Base-by-base conservation (phyloP, 2,888 invertebrate genomes). In the Brachypterus glaber region DNA sequence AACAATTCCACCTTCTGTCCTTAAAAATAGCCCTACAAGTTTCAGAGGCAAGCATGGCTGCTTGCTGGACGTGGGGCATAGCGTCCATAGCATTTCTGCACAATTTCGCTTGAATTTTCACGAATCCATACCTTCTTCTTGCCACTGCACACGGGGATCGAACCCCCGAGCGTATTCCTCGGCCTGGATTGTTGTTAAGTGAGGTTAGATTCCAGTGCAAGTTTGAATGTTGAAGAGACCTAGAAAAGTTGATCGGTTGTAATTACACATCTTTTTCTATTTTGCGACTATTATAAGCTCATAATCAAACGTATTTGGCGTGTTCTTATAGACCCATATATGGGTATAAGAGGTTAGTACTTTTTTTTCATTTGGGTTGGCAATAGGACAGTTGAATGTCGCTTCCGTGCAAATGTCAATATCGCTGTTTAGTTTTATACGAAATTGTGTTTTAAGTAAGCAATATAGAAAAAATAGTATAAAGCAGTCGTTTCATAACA, bases 1-100 rank as follows among this genome's bases (percentile, higher is more conserved):
- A 82, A 66, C 88, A 89, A 67, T 89, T 88, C 88, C 88, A 89
- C 40, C 87, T 68, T 44, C 83, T 72, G 52, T 82, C 75, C 16
- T 71, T 69, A 64, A 87, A 84, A 15, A 80, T 72, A 45, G 71
- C 66, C 60, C 79, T 78, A 63, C 88, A 89, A 33, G 81, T 77
- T 43, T 73, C 67, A 34, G 77, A 71, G 3, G 85, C 75, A 40
- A 78, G 68, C 25, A 71, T 68, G 3, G 86, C 82, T 1, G 88
- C 86, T 34, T 74, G 72, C n/a, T 79, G 78, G 41, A 88, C 74
- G 55, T 80, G 78, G 34, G 78, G 74, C 84, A 89, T 85, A 48
- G 76, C 72, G 44, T 77, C 74, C 43, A 76, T 73, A 48, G 75
- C 72, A n/a, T 73, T 70, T 39, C 77, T 70, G 61, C 80, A 80